Conservation (phyloP, 2,797 vertebrate species). For the Lepus oiostolus region DNA sequence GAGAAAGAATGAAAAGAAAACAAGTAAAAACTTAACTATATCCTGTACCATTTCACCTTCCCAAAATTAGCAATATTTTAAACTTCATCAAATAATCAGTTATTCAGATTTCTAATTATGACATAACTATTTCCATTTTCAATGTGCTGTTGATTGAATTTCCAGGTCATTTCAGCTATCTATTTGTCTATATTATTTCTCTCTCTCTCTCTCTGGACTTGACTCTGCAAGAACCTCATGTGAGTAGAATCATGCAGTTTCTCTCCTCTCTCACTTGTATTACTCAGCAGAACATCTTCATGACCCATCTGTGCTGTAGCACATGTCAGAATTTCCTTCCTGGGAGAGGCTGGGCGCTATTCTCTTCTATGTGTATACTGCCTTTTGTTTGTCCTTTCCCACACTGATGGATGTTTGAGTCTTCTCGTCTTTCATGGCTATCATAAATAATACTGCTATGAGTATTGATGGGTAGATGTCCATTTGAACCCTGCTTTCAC, state of each 20-base stretch:
- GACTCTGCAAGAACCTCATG: not conserved
- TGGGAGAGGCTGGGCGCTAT: not conserved
- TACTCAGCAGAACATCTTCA: not conserved
- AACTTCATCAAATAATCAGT: not conserved
- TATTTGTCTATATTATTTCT: not conserved
- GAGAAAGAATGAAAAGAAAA: not conserved
- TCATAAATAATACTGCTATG: not conserved
- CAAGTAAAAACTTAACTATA: not conserved
- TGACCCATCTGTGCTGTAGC: not conserved
- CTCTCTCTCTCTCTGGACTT: not conserved
- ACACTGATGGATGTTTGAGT: not conserved
- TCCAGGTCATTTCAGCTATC: not conserved
- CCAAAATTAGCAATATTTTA: not conserved
- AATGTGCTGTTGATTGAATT: not conserved
- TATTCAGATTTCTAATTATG: conserved; percentile 12
- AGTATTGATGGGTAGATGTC: not conserved
- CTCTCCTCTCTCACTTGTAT: not conserved
- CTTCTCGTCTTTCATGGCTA: not conserved
- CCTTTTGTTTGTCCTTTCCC: not conserved
- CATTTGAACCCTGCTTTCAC: not conserved
- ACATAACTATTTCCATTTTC: not conserved
- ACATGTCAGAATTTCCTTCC: not conserved
- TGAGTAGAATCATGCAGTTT: not conserved
- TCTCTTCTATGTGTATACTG: not conserved
- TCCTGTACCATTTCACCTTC: not conserved